Conservation (phyloP, 2,888 invertebrate species). For the Sphinx pinastri region DNA sequence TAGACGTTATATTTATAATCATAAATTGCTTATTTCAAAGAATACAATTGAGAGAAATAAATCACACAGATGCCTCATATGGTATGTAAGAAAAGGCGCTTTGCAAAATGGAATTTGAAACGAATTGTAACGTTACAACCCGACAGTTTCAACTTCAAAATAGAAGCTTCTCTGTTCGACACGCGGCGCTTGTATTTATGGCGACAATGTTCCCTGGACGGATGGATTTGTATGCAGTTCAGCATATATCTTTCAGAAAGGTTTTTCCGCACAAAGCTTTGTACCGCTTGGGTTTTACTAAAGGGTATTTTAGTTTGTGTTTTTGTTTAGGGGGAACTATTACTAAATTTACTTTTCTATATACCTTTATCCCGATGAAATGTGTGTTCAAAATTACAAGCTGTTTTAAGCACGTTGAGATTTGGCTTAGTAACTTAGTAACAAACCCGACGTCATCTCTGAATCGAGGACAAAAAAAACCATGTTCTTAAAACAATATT, state of each 20-base stretch:
- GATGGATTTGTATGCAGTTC: conserved; percentile 25
- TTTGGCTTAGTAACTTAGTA: too few species aligned
- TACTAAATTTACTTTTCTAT: too few species aligned
- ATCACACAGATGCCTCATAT: not conserved
- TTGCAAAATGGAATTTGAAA: conserved; percentile 9
- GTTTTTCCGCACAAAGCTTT: conserved; percentile 18
- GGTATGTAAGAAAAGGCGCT: conserved; percentile 14
- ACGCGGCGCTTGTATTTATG: conserved; percentile 17
- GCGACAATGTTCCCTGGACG: conserved; percentile 20
- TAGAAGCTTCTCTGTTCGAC: conserved; percentile 17
- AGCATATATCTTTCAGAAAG: conserved; percentile 21
- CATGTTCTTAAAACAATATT: too few species aligned
- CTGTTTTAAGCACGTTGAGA: too few species aligned
- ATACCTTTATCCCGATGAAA: too few species aligned
- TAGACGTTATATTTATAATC: too few species aligned
- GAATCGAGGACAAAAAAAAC: too few species aligned
- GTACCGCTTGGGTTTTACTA: conserved; percentile 16
- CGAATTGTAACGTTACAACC: conserved; percentile 13
- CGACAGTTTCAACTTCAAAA: conserved; percentile 17
- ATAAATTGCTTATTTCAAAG: too few species aligned
- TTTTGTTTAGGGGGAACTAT: too few species aligned
- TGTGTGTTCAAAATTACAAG: too few species aligned
- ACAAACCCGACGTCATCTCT: too few species aligned
- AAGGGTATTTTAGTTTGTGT: not conserved
- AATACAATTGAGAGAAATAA: too few species aligned